phyloP scores from a whole-genome alignment of 53 echinoderm and acorn worm genomes.

The Holothuria leucospilota region DNA sequence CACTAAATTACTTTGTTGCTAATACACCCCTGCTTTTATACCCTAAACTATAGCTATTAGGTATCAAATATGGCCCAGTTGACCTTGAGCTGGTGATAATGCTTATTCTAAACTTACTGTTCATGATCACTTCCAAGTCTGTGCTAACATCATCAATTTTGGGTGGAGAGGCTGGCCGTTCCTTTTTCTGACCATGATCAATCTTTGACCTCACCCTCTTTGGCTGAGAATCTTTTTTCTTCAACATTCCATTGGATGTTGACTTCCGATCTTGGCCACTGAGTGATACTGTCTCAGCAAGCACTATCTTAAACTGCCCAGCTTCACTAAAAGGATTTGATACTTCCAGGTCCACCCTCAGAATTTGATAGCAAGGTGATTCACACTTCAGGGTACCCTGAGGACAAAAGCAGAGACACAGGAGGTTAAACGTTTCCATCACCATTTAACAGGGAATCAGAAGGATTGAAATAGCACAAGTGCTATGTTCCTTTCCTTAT shows the following conservation, averaged over 20 bases:
- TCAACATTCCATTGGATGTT: slow-evolving; percentile 70
- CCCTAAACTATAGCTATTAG: no score
- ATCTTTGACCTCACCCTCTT: slow-evolving; percentile 82
- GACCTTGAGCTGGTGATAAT: no score
- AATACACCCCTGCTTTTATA: no score
- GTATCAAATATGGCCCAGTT: no score
- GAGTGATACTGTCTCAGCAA: slow-evolving; percentile 83
- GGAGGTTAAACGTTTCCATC: not conserved
- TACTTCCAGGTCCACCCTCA: slow-evolving; percentile 85
- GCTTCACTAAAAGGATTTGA: slow-evolving; percentile 83
- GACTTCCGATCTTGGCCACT: slow-evolving; percentile 48
- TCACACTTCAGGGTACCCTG: slow-evolving; percentile 90
- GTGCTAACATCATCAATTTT: slow-evolving; percentile 74
- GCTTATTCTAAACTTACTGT: not conserved
- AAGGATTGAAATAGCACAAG: no score
- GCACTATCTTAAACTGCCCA: slow-evolving; percentile 88
- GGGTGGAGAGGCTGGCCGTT: slow-evolving; percentile 71
- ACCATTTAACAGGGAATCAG: no score
- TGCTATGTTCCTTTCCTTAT: no score
- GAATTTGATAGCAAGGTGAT: slow-evolving; percentile 88
- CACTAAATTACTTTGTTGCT: no score
- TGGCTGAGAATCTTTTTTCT: slow-evolving; percentile 61
- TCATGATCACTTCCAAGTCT: slow-evolving; percentile 22
- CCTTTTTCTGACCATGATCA: slow-evolving; percentile 84
- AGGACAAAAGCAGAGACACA: not conserved